Percentiles rank a stretch among this genome's conserved stretches.
Conservation (phyloP, 2,797 vertebrate species). For the Stomatorhinus walkeri region DNA sequence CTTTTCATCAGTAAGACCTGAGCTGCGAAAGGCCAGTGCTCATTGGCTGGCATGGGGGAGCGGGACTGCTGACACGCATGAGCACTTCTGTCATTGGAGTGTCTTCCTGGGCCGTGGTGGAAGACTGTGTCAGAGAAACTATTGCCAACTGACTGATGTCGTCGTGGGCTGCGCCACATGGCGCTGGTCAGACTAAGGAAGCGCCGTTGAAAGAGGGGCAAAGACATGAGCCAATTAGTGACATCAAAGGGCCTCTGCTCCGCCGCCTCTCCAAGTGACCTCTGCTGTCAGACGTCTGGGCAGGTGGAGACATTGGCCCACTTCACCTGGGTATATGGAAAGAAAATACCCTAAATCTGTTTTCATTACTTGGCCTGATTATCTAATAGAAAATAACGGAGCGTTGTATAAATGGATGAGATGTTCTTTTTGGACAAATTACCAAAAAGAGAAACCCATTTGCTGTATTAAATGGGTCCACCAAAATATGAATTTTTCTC, state of each 20-base stretch:
- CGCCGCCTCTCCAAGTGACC: too few species aligned
- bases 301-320: too few species aligned
- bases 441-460: background rate
- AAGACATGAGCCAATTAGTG: too few species aligned
- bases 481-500: background rate
- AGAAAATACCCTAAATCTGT: background rate
- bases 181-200: background rate
- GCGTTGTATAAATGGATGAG: background rate
- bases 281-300: background rate
- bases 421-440: background rate
- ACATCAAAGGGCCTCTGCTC: background rate
- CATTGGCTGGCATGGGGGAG: background rate
- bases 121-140: background rate
- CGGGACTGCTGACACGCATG: background rate
- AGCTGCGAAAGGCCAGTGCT: background rate
- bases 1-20: background rate
- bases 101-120: background rate
- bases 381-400: background rate
- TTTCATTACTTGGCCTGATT: background rate
- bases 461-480: background rate
- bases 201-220: too few species aligned
- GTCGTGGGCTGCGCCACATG: background rate
- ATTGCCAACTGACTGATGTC: background rate
- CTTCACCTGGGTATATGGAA: background rate
- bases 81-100: background rate